Evolutionary conservation across 2,888 invertebrate genomes (phyloP), one percentile per base, ranked within the genome.

Genomic region (Allolobophora icterica): DNA sequence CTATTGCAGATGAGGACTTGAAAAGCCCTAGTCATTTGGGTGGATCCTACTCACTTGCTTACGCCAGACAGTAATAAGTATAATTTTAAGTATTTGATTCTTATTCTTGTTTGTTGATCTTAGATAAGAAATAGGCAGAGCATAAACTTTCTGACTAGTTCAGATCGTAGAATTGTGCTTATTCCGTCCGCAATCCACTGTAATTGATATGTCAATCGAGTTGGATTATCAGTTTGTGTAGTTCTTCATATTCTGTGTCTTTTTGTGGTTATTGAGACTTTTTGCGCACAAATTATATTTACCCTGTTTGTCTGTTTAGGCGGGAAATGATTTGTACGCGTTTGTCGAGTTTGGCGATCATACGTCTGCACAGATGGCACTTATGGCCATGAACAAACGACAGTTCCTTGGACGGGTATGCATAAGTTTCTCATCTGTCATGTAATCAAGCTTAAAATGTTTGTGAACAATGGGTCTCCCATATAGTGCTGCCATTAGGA

Each of bases 321-420:
- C 99, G 92, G 98, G 98, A 94, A 98, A 98, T 96, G 99, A 99
- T 96, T 99, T 99, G 30, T 99, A 99, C 96, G 99, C 99, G 93
- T 99, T 99, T 96, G 98, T 99, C 94, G 99, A 99, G 96, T 99
- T 99, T 96, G 97, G 97, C 94, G 98, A 98, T 96, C 99, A 99
- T 96, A 97, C 97, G 95, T 97, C 98, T 95, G 99, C 99, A 94
- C 90, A 90, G 42, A 98, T 99, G 94, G 99, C 99, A 93, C 96
- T 99, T 95, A 98, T 98, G 96, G 99, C 99, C 95, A 99, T 99
- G 99, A 99, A 99, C 96, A 98, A 98, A 96, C 97, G 99, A 95
- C 96, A 97, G 95, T 98, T 99, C 96, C 97, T 99, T 95, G 98
- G 99, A 93, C 98, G 96, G 92, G 92, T 92, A 34, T n/a, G 91